Evolutionary conservation across 2,797 vertebrate species (phyloP).

Genomic region (Paedocypris micromegethes): DNA sequence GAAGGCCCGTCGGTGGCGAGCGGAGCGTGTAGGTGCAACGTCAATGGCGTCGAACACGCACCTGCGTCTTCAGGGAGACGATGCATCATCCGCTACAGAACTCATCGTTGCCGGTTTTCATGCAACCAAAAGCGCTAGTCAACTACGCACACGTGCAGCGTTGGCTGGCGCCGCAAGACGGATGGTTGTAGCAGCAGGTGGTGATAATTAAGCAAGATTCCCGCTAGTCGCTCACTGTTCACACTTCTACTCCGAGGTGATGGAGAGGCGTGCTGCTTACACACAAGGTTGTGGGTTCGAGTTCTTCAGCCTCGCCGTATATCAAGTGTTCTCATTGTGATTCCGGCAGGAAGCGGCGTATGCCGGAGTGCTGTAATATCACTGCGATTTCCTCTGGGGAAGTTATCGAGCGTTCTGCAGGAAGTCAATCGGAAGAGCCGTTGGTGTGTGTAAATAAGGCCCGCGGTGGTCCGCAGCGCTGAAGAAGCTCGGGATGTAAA

Average conservation of each 20-base stretch:
- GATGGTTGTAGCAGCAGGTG: conserved; percentile 32
- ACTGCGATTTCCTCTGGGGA: conserved; percentile 43
- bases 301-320: background rate
- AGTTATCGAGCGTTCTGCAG: conserved; percentile 47
- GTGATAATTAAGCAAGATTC: conserved; percentile 39
- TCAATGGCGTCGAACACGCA: conserved; percentile 34
- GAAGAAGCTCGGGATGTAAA: no score
- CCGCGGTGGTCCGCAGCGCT: background rate
- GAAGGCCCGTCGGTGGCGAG: conserved; percentile 23
- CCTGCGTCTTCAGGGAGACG: conserved; percentile 15
- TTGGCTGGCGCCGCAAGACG: conserved; percentile 28
- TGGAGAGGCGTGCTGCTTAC: background rate
- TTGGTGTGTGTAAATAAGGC: conserved; percentile 44
- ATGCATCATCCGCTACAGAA: no score
- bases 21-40: conserved; percentile 9
- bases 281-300: conserved; percentile 22
- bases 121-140: background rate
- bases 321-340: no score
- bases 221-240: conserved; percentile 1
- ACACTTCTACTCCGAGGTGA: background rate
- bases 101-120: no score
- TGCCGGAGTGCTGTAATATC: conserved; percentile 27
- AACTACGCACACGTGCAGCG: conserved; percentile 24
- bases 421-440: conserved; percentile 49
- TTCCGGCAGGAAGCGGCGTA: no score